Conservation (phyloP, 1,140 invertebrate genomes). For the Phymorhynchus buccinoides region DNA sequence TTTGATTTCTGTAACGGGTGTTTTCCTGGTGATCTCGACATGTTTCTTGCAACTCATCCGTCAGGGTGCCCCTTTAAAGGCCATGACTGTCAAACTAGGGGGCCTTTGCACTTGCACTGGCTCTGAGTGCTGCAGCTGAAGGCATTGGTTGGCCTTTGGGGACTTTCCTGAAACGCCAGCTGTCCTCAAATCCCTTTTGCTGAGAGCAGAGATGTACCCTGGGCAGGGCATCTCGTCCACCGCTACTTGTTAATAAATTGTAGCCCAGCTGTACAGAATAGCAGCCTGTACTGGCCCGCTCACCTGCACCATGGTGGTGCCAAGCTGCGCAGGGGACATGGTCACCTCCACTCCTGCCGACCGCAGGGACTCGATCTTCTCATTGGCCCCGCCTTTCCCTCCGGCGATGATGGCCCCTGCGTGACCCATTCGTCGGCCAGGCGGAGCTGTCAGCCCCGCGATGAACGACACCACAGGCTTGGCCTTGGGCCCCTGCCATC, state of each 20-base stretch:
- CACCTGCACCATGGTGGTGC: constrained; percentile 87
- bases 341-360: constrained; percentile 94
- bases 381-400: constrained; percentile 97
- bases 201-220: too few relatives aligned
- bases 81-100: too few relatives aligned
- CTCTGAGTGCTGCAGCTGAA: too few relatives aligned
- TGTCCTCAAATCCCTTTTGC: too few relatives aligned
- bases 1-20: too few relatives aligned
- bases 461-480: constrained; percentile 99
- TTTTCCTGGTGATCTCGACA: too few relatives aligned
- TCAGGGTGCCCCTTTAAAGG: too few relatives aligned
- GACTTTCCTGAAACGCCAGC: too few relatives aligned
- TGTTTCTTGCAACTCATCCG: too few relatives aligned
- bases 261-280: neutral
- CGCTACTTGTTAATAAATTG: neutral
- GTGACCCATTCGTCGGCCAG: constrained; percentile 98
- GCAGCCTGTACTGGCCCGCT: neutral
- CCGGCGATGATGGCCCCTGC: constrained; percentile 99
- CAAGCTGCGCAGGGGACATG: constrained; percentile 96
- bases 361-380: constrained; percentile 97
- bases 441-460: constrained; percentile 97
- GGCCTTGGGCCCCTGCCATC: constrained; percentile 85
- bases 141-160: too few relatives aligned
- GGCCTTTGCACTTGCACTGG: too few relatives aligned
- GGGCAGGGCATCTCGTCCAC: too few relatives aligned